Conservation (phyloP, 2,113 vertebrate species). For the Nesoenas mayeri region DNA sequence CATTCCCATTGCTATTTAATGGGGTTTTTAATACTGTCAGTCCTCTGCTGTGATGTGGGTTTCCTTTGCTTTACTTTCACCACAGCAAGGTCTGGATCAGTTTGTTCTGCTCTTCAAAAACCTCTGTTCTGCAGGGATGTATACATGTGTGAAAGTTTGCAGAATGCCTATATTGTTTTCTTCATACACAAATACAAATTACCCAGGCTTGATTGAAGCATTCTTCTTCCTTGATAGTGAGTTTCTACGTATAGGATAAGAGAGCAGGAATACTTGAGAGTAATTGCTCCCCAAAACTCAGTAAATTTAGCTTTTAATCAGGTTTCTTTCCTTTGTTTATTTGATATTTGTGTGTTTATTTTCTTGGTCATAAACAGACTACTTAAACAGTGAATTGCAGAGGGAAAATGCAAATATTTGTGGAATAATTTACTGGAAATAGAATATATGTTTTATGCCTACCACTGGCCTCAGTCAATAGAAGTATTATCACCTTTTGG, state of each 20-base stretch:
- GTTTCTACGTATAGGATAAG: background rate
- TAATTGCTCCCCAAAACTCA: background rate
- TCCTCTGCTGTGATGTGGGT: rapidly evolving
- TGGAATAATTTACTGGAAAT: background rate
- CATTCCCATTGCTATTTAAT: rapidly evolving
- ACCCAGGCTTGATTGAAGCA: background rate
- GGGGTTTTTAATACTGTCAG: rapidly evolving
- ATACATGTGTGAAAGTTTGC: background rate
- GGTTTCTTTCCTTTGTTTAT: background rate
- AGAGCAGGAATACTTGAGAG: background rate
- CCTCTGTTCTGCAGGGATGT: rapidly evolving
- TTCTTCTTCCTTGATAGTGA: background rate
- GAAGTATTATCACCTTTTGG: constrained; percentile 54
- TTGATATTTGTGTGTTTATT: constrained; percentile 27
- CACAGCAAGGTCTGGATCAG: background rate
- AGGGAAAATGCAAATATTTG: background rate
- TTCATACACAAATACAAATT: background rate
- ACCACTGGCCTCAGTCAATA: constrained; percentile 25
- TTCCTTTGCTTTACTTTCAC: background rate
- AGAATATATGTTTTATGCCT: background rate
- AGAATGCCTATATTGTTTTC: rapidly evolving
- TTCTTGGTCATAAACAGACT: background rate
- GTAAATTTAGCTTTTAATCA: background rate
- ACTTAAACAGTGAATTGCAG: background rate
- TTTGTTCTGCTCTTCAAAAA: background rate